A percentile compares a stretch with the other conserved stretches of the same genome.
Conservation (phyloP, 1,140 invertebrate species). For the Drosophila setifemur region DNA sequence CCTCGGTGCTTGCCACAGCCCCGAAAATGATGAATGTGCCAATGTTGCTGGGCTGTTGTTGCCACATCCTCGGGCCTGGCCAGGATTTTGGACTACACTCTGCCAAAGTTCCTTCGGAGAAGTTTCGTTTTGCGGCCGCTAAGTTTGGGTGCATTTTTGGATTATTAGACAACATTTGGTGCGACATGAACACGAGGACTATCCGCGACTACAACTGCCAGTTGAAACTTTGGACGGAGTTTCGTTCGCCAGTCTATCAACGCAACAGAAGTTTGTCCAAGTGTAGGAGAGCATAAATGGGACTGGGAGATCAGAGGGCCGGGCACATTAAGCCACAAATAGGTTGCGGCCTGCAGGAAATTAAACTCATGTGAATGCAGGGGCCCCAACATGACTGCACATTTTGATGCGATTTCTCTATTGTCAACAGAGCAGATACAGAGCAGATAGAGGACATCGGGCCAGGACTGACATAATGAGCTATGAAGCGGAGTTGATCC, state of each 20-base stretch:
- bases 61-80: constrained; percentile 36
- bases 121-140: constrained; percentile 67
- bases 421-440: constrained; percentile 26
- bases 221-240: constrained; percentile 1
- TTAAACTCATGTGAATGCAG: constrained; percentile 63
- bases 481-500: constrained; percentile 5
- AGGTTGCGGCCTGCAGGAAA: constrained; percentile 63
- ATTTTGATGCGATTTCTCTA: constrained; percentile 59
- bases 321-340: constrained; percentile 51
- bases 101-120: constrained; percentile 53
- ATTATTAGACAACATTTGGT: constrained; percentile 74
- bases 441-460: too few species aligned
- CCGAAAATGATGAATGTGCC: constrained; percentile 77
- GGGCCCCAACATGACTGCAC: constrained; percentile 17
- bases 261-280: constrained; percentile 43
- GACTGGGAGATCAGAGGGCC: too few species aligned
- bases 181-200: constrained; percentile 55
- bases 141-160: constrained; percentile 48
- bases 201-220: constrained; percentile 10
- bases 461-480: constrained; percentile 57
- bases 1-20: constrained; percentile 20
- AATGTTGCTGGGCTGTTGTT: constrained; percentile 60
- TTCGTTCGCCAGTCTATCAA: constrained; percentile 39
- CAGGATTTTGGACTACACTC: constrained; percentile 56
- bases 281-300: constrained; percentile 38